A percentile compares a stretch with the other conserved stretches of the same genome.
These are phyloP conservation scores for Leistus spinibarbis DNA, from an alignment of 2,888 invertebrate species.

Conservation along the genomic window DNA sequence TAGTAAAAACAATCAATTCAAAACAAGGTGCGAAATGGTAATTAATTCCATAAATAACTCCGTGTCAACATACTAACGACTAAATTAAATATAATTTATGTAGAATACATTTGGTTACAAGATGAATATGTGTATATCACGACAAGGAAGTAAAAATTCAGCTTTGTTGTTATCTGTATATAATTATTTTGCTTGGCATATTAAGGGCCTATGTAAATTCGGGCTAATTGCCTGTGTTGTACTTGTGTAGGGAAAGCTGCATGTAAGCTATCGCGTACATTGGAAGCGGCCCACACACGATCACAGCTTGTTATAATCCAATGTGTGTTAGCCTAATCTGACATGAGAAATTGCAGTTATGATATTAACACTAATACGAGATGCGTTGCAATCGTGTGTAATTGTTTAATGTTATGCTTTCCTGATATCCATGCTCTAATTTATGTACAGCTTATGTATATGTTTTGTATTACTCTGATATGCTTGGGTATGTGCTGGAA, in stretches of 20 bases:
- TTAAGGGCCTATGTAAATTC: not conserved
- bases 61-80: not conserved
- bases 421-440: not conserved
- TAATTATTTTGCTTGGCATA: not conserved
- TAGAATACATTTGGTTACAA: not conserved
- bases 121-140: not conserved
- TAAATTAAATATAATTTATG: not conserved
- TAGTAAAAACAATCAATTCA: not conserved
- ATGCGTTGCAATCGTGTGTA: not conserved
- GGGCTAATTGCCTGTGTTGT: slow-evolving; percentile 1
- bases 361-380: slow-evolving; percentile 34
- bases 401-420: not conserved
- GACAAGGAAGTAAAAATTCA: not conserved
- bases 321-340: slow-evolving; percentile 29
- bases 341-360: slow-evolving; percentile 32
- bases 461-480: no score
- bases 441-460: no score
- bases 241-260: not conserved
- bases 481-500: no score
- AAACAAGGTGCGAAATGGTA: not conserved
- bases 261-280: slow-evolving; percentile 12
- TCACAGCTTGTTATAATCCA: slow-evolving; percentile 15
- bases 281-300: not conserved
- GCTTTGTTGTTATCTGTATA: not conserved
- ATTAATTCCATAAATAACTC: not conserved